phyloP scores from a whole-genome alignment of 2,113 vertebrate genomes.

The Antechinus flavipes region DNA sequence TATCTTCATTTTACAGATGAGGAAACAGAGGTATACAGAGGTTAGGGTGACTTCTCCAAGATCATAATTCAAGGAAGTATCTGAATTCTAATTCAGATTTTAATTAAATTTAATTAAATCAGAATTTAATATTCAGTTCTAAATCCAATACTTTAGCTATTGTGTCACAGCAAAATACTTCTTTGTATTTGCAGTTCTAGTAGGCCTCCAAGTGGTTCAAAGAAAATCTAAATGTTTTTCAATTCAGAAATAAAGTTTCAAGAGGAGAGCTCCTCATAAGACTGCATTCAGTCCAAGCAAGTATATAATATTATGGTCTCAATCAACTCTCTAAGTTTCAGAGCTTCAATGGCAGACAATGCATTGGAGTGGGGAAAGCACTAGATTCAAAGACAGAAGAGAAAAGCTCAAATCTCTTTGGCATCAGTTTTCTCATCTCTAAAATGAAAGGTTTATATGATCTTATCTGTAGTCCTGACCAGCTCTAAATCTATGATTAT shows the following conservation, averaged over 20 bases:
- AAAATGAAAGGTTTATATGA: not conserved
- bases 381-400: not conserved
- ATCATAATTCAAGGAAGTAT: not conserved
- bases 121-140: not conserved
- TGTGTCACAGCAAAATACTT: not conserved
- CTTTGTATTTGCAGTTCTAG: not conserved
- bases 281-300: not conserved
- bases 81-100: not conserved
- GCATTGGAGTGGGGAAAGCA: not conserved
- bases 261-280: not conserved
- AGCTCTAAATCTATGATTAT: not conserved
- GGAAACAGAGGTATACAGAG: not conserved
- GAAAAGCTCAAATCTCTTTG: not conserved
- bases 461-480: not conserved
- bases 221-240: not conserved
- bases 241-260: not conserved
- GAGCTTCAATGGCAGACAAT: not conserved
- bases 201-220: not conserved
- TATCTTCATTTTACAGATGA: not conserved
- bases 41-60: not conserved
- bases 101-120: no score
- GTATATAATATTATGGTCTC: not conserved
- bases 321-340: not conserved
- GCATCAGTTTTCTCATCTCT: not conserved
- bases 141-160: not conserved